These are phyloP conservation scores for Ivindomyrus marchei DNA, from an alignment of 2,113 vertebrate genomes.

Conservation along the genomic window DNA sequence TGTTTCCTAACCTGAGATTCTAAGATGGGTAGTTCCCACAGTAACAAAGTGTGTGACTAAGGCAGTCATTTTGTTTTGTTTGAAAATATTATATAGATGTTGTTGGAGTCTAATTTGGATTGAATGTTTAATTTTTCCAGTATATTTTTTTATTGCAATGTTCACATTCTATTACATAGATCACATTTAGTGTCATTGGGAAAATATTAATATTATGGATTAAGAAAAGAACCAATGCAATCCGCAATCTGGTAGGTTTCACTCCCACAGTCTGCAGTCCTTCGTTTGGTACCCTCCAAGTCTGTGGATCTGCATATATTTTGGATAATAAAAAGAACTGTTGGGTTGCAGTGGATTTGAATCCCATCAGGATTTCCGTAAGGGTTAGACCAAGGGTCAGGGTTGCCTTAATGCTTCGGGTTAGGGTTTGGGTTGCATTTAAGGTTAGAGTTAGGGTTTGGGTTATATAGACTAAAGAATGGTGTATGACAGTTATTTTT, in stretches of 20 bases:
- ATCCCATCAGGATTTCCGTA: too few species aligned
- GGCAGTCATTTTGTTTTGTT: neutral
- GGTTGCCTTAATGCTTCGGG: too few species aligned
- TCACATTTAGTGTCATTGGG: neutral
- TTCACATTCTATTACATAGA: neutral
- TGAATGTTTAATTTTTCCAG: neutral
- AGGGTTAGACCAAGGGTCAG: too few species aligned
- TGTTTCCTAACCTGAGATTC: neutral
- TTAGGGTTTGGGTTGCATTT: neutral
- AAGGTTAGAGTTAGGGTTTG: neutral
- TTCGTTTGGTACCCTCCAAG: too few species aligned
- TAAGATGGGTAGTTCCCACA: neutral
- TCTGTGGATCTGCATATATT: too few species aligned
- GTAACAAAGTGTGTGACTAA: neutral
- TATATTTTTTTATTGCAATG: neutral
- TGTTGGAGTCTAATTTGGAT: neutral
- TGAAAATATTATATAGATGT: neutral
- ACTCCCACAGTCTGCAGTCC: too few species aligned
- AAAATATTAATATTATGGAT: neutral
- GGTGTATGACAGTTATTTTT: neutral
- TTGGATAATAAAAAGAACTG: too few species aligned
- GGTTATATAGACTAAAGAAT: neutral
- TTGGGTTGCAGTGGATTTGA: too few species aligned
- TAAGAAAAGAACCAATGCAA: too few species aligned
- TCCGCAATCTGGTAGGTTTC: too few species aligned